Percentiles rank a stretch among this genome's conserved stretches.
Evolutionary conservation across 2,113 vertebrate genomes (phyloP).

Genomic region (Leiothrix lutea): DNA sequence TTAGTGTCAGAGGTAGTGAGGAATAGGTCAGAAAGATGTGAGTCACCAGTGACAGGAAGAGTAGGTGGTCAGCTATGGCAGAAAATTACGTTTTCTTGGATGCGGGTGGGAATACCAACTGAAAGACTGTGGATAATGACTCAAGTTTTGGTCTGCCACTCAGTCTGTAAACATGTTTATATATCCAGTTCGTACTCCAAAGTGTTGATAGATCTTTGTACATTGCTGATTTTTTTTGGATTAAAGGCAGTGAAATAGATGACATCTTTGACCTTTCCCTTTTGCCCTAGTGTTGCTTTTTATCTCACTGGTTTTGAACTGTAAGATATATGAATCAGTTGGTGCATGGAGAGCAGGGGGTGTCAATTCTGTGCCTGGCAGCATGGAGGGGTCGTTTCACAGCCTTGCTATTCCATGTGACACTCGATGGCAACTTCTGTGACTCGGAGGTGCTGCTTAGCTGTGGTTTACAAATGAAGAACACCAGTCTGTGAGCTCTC

Average conservation of each 20-base stretch:
- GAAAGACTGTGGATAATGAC: slow-evolving; percentile 36
- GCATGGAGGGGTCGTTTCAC: not conserved
- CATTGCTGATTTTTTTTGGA: not conserved
- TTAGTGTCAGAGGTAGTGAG: not conserved
- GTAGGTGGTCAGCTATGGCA: not conserved
- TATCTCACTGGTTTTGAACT: not conserved
- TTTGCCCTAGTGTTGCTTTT: not conserved
- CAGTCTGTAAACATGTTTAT: not conserved
- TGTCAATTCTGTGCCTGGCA: not conserved
- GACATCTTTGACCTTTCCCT: not conserved
- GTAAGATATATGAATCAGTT: not conserved
- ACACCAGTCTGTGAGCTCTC: not conserved
- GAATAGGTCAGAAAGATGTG: not conserved
- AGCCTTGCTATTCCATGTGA: not conserved
- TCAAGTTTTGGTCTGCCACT: slow-evolving; percentile 25
- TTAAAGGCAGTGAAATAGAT: not conserved
- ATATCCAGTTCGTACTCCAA: not conserved
- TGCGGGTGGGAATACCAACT: not conserved
- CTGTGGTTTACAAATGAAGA: not conserved
- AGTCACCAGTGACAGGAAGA: not conserved
- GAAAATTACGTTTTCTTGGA: not conserved
- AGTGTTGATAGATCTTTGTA: not conserved
- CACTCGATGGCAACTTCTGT: not conserved
- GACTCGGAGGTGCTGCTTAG: not conserved
- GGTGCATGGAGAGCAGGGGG: not conserved